phyloP scores from a whole-genome alignment of 2,113 vertebrate genomes.

The Bombycilla garrulus region DNA sequence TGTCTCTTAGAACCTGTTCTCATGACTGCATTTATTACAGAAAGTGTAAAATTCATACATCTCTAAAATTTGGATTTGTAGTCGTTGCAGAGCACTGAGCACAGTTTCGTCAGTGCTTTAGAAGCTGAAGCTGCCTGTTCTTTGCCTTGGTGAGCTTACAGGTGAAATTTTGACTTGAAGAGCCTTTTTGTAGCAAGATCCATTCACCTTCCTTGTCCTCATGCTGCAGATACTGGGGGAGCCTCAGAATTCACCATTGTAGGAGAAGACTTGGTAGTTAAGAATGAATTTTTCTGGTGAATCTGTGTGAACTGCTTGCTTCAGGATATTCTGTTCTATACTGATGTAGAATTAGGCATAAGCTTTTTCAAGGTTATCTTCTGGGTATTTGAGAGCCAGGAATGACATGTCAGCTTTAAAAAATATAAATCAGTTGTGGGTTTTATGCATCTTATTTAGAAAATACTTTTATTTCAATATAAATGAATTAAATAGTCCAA shows the following conservation, averaged over 20 bases:
- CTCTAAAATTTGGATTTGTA: neutral
- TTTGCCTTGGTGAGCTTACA: neutral
- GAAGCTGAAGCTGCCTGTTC: neutral
- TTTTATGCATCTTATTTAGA: neutral
- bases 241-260: neutral
- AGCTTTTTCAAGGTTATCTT: neutral
- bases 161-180: neutral
- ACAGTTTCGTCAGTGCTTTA: neutral
- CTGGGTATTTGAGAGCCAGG: neutral
- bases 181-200: neutral
- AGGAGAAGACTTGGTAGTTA: neutral
- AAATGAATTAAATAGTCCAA: neutral
- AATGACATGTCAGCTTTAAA: neutral
- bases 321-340: neutral
- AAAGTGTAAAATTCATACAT: neutral
- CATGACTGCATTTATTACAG: neutral
- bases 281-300: neutral
- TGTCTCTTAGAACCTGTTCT: neutral
- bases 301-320: neutral
- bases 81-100: neutral
- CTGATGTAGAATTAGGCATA: neutral
- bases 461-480: neutral
- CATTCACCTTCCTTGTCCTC: rapidly evolving
- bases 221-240: neutral
- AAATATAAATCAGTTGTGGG: neutral